Conservation (phyloP, 2,113 vertebrate species). For the Rhinoptilus africanus region DNA sequence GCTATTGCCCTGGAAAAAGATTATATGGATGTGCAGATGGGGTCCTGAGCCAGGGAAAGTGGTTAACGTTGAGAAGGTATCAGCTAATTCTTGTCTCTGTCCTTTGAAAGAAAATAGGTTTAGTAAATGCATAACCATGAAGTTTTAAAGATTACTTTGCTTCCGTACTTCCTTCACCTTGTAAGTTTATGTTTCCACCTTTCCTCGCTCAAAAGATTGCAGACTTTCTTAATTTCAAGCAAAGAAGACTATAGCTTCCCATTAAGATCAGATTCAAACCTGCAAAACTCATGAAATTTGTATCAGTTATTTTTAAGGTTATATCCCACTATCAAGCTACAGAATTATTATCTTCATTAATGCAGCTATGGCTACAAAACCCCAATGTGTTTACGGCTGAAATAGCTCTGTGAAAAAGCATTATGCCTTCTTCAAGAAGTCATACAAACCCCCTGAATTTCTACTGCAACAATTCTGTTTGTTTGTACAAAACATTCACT, state of each 20-base stretch:
- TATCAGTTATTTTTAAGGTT: neutral
- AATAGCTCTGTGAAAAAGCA: neutral
- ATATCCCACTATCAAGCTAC: neutral
- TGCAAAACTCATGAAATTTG: neutral
- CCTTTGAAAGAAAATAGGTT: neutral
- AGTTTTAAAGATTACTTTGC: neutral
- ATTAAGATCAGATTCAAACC: neutral
- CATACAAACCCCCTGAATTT: neutral
- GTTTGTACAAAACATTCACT: neutral
- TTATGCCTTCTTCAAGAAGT: neutral
- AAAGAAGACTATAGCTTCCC: neutral
- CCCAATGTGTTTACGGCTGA: neutral
- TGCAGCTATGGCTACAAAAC: neutral
- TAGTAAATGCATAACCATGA: neutral
- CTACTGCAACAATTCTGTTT: neutral
- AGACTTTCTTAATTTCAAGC: neutral
- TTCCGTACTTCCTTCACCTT: neutral
- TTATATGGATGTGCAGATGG: neutral
- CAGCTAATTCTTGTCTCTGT: neutral
- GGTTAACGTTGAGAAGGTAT: neutral
- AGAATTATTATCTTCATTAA: neutral
- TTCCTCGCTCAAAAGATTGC: neutral
- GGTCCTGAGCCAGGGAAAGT: neutral
- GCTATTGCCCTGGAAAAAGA: neutral
- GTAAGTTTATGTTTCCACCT: neutral